phyloP scores from a whole-genome alignment of 2,888 invertebrate genomes.

The Lamellibrachia satsuma region DNA sequence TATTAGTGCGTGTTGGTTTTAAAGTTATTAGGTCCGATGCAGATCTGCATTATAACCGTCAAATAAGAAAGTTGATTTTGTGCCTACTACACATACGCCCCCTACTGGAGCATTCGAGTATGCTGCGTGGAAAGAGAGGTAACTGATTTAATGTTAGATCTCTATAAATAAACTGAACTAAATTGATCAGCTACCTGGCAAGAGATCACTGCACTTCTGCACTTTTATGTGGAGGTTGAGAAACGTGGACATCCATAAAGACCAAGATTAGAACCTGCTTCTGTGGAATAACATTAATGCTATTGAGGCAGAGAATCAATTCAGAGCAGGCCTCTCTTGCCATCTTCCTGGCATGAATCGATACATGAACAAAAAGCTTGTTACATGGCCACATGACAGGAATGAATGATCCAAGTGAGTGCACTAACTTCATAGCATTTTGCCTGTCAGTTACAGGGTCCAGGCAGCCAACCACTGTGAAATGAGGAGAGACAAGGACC shows the following conservation, averaged over 20 bases:
- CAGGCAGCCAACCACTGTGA: background rate
- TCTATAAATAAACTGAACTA: background rate
- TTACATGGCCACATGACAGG: background rate
- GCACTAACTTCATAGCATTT: background rate
- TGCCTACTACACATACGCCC: background rate
- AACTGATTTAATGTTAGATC: background rate
- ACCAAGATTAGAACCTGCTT: background rate
- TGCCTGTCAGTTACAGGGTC: background rate
- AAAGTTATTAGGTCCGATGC: too few species aligned
- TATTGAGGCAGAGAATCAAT: background rate
- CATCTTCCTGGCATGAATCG: background rate
- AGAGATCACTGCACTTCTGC: background rate
- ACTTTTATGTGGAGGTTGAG: background rate
- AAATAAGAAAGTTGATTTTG: background rate
- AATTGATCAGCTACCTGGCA: background rate
- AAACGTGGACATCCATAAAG: background rate
- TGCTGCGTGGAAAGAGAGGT: background rate
- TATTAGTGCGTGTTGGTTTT: too few species aligned
- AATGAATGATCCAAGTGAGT: background rate
- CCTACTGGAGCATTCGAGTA: too few species aligned
- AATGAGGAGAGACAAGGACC: background rate
- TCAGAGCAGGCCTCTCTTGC: background rate
- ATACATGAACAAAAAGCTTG: background rate
- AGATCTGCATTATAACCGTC: too few species aligned
- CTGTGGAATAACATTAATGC: background rate